Conservation (phyloP, 2,113 vertebrate genomes). For the Aldabrachelys gigantea region DNA sequence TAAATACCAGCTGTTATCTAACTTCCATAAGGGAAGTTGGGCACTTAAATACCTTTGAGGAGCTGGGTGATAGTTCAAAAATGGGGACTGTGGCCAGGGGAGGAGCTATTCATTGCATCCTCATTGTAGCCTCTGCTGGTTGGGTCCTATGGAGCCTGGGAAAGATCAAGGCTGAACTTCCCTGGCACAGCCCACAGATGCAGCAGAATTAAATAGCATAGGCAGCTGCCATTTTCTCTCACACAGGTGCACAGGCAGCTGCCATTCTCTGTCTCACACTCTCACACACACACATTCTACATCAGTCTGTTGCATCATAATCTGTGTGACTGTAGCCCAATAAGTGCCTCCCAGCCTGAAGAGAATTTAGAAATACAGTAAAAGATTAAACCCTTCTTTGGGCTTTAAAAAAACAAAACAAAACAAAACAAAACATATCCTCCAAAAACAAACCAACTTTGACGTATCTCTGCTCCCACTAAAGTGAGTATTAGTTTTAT, state of each 20-base stretch:
- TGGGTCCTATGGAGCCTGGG: neutral
- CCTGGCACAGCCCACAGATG: neutral
- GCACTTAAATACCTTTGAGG: no score
- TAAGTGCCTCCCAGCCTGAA: neutral
- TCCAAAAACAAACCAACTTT: neutral
- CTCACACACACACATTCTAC: no score
- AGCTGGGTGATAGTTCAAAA: no score
- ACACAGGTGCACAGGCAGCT: rapidly evolving
- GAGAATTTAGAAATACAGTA: conserved; percentile 5
- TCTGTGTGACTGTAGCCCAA: neutral
- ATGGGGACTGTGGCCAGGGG: rapidly evolving
- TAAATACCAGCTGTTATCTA: no score
- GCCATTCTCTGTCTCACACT: no score
- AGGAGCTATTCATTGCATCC: rapidly evolving
- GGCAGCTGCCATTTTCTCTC: neutral
- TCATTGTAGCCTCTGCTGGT: rapidly evolving
- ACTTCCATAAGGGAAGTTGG: no score
- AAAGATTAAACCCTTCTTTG: neutral
- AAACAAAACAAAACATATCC: neutral
- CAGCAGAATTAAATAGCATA: neutral
- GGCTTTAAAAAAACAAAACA: neutral
- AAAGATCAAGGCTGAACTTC: neutral
- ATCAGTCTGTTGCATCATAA: no score
- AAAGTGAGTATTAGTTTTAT: conserved; percentile 1
- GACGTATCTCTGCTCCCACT: neutral